These are phyloP conservation scores for Xiphydria camelus DNA, from an alignment of 2,888 invertebrate species.

Conservation along the genomic window DNA sequence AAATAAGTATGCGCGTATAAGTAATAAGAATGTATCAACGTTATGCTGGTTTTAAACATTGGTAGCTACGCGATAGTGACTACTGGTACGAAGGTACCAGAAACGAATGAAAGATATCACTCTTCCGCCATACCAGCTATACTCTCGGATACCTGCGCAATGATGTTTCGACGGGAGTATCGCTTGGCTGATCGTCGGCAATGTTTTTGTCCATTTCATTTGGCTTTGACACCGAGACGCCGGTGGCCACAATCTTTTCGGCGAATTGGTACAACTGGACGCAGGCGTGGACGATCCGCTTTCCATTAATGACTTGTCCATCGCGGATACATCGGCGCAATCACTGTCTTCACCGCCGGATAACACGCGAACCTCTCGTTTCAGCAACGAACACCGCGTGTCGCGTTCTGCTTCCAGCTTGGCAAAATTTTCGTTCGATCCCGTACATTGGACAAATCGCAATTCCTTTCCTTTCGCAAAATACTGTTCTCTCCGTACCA, in stretches of 20 bases:
- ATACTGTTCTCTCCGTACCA: constrained; percentile 46
- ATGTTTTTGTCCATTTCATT: constrained; percentile 61
- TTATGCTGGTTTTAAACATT: no score
- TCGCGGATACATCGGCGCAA: constrained; percentile 42
- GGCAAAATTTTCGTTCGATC: constrained; percentile 37
- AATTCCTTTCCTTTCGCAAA: constrained; percentile 39
- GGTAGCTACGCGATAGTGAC: no score
- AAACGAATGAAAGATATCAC: no score
- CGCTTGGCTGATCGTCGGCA: constrained; percentile 56
- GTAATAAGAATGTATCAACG: no score
- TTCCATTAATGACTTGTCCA: constrained; percentile 49
- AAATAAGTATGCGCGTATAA: no score
- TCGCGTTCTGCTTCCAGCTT: constrained; percentile 47
- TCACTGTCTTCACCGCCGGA: constrained; percentile 67
- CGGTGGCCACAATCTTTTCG: constrained; percentile 62
- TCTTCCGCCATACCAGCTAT: no score
- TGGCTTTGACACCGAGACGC: constrained; percentile 50
- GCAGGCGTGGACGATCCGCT: constrained; percentile 65
- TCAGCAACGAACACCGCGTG: constrained; percentile 32
- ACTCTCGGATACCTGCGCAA: constrained; percentile 44
- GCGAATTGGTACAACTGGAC: constrained; percentile 68
- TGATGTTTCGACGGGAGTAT: constrained; percentile 50
- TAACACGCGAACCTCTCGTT: constrained; percentile 61
- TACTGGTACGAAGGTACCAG: no score
- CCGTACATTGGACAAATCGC: constrained; percentile 28